Evolutionary conservation across 2,113 vertebrate species (phyloP), one percentile per base, ranked within the genome.

Genomic region (Indicator maculatus): DNA sequence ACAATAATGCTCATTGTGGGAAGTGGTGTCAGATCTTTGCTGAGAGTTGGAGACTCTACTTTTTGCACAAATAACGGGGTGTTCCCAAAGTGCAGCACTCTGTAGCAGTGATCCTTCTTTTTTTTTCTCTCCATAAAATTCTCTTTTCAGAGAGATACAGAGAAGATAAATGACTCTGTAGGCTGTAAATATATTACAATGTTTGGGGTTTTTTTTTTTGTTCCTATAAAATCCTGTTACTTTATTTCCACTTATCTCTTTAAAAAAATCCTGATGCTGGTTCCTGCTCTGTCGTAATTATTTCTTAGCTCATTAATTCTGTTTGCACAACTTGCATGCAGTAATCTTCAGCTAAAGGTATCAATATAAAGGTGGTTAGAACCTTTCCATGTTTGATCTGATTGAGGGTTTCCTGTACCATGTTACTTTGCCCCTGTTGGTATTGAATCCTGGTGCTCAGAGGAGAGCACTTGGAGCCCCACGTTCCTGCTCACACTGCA

Each of bases 401-500:
- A 15, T 23, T 67, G 18, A 16, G 20, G 10, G 18, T 33, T 66
- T 65, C 27, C 14, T 38, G n/a, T 16, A 17, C 41, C 3, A 3
- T 3, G 21, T 20, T 8, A 1, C 1, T 0, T 12, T 19, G 18
- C 13, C 33, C 9, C 16, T 11, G 28, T 31, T 21, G 14, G 44
- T 38, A 41, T 33, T 45, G 64, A 20, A 59, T 18, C 0, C 1
- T 27, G 82, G 20, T 80, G 65, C 36, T 70, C 31, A 12, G 59
- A 39, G 20, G n/a, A 84, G 27, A 71, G 3, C 3, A 7, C 60
- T 44, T 4, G 0, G 56, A 61, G 52, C 17, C 65, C 41, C 26
- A 4, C 0, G 3, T 2, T 13, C 50, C 60, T 31, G 60, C 55
- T 70, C 65, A 21, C 31, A 26, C 47, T 5, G 4, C 23, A 28